Conservation (phyloP, 30 jellyfish, hydroid and myxozoan species). For the Aurelia sp. region DNA sequence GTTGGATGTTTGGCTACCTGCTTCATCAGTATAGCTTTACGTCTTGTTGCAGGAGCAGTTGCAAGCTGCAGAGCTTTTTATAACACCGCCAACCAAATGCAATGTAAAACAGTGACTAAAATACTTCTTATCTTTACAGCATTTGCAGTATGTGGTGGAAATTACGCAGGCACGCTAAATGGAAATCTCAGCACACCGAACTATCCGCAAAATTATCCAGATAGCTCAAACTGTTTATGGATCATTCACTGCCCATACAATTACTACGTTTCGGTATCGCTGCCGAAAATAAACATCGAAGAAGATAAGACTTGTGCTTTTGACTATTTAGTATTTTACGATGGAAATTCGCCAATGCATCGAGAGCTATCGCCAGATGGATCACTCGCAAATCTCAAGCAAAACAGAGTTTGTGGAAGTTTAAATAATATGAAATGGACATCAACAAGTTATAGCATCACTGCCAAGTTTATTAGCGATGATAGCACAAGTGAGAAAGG, state of each 20-base stretch:
- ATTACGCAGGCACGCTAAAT: conserved; percentile 50
- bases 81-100: conserved; percentile 30
- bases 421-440: conserved; percentile 30
- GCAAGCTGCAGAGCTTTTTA: conserved; percentile 28
- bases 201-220: conserved; percentile 62
- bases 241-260: conserved; percentile 60
- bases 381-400: conserved; percentile 12
- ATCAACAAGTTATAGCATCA: conserved; percentile 51
- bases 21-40: neutral
- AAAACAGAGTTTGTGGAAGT: conserved; percentile 53
- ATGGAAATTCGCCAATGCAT: conserved; percentile 42
- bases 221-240: conserved; percentile 67
- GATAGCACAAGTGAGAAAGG: conserved; percentile 74
- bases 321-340: conserved; percentile 53
- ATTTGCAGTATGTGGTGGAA: conserved; percentile 77
- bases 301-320: conserved; percentile 67
- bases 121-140: conserved; percentile 38
- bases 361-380: conserved; percentile 10
- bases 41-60: no score
- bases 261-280: conserved; percentile 37
- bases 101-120: neutral
- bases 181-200: conserved; percentile 74
- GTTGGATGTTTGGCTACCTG: conserved; percentile 3
- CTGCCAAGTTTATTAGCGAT: conserved; percentile 64
- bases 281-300: conserved; percentile 48